A percentile compares a stretch with the other conserved stretches of the same genome.
phyloP scores from a whole-genome alignment of 2,888 invertebrate genomes.

The Invenusta paracnida region DNA sequence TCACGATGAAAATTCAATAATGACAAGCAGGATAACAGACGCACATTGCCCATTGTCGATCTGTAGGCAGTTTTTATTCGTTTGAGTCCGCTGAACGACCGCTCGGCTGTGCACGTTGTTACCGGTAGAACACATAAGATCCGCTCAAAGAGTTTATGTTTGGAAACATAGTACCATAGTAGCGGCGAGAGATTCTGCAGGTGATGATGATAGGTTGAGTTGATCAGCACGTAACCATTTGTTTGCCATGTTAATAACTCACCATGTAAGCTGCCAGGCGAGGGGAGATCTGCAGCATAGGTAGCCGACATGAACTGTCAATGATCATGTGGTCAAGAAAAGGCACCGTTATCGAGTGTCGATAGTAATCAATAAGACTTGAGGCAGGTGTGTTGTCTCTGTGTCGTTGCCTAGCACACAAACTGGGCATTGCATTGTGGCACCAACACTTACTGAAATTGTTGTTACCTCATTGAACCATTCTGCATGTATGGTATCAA shows the following conservation, averaged over 20 bases:
- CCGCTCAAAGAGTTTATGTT: slow-evolving; percentile 7
- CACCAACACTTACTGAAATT: not conserved
- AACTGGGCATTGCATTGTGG: not conserved
- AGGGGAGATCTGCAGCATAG: not conserved
- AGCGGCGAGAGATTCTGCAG: not conserved
- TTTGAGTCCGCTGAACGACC: slow-evolving; percentile 18
- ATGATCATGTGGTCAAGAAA: too few relatives aligned
- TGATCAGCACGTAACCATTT: slow-evolving; percentile 4
- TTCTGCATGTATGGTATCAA: too few relatives aligned
- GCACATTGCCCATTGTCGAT: slow-evolving; percentile 11
- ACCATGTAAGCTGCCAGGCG: slow-evolving; percentile 10
- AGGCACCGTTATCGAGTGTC: too few relatives aligned
- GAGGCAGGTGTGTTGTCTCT: too few relatives aligned
- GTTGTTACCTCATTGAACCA: not conserved
- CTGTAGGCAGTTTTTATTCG: not conserved
- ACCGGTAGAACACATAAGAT: slow-evolving; percentile 19
- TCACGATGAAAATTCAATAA: not conserved
- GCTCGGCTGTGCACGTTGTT: slow-evolving; percentile 11
- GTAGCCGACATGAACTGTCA: too few relatives aligned
- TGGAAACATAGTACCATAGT: slow-evolving; percentile 13
- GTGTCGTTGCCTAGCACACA: not conserved
- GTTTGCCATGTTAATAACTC: slow-evolving; percentile 4
- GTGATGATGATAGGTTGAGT: not conserved
- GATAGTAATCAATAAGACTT: too few relatives aligned
- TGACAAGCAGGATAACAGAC: not conserved